Evolutionary conservation across 1,140 invertebrate genomes (phyloP).

Genomic region (Drosophila ironensis): DNA sequence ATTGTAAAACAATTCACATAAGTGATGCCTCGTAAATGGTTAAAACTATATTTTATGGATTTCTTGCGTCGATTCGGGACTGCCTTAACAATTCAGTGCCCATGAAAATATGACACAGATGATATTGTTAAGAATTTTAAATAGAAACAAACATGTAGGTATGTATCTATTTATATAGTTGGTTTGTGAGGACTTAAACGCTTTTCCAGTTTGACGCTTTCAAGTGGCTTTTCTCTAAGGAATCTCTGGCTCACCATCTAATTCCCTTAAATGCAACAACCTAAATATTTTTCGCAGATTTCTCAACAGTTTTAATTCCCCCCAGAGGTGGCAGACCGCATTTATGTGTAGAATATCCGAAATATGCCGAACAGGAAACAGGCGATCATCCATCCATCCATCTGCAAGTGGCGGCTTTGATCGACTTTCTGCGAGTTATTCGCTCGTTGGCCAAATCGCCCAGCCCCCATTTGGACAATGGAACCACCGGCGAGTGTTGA

Average conservation of each 20-base stretch:
- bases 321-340: background rate
- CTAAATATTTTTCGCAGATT: background rate
- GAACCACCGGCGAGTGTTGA: conserved; percentile 70
- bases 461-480: conserved; percentile 67
- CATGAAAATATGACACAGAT: background rate
- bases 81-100: no score
- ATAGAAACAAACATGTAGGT: no score
- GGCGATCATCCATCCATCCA: background rate
- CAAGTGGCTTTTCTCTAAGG: background rate
- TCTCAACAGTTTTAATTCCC: background rate
- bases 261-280: background rate
- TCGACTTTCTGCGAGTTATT: conserved; percentile 59
- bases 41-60: no score
- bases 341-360: conserved; percentile 20
- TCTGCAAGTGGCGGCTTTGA: background rate
- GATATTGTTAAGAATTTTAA: no score
- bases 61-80: no score
- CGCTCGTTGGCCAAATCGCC: conserved; percentile 48
- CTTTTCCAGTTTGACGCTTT: background rate
- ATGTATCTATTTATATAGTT: no score
- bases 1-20: no score
- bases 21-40: no score
- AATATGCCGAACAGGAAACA: conserved; percentile 31
- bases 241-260: background rate
- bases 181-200: no score